These are phyloP conservation scores for Artemisiospiza belli DNA, from an alignment of 2,113 vertebrate genomes.

Conservation along the genomic window DNA sequence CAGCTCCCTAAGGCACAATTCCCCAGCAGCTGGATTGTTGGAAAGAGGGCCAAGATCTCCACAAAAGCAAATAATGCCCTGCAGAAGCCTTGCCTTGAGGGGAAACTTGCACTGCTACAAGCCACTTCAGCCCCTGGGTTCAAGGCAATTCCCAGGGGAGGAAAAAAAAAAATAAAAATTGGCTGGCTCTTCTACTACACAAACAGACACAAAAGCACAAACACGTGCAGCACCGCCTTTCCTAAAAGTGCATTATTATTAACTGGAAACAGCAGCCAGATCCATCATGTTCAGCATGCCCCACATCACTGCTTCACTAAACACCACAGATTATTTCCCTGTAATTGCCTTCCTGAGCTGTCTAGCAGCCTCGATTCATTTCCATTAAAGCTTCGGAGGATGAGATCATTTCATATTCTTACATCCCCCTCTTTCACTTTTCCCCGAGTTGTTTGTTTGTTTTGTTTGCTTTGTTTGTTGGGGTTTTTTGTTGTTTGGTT, in stretches of 20 bases:
- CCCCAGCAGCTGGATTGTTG: slow-evolving; percentile 2
- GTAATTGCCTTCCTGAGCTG: slow-evolving; percentile 70
- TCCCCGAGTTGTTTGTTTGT: neutral
- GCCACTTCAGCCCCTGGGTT: neutral
- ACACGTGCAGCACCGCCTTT: neutral
- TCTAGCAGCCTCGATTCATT: slow-evolving; percentile 59
- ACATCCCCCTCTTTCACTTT: neutral
- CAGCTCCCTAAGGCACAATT: neutral
- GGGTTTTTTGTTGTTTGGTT: neutral
- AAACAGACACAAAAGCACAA: slow-evolving; percentile 32
- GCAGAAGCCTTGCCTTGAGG: neutral
- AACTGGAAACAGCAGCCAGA: slow-evolving; percentile 61
- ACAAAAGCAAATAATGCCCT: neutral
- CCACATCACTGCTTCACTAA: slow-evolving; percentile 64
- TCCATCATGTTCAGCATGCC: slow-evolving; percentile 65
- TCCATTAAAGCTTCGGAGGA: slow-evolving; percentile 54
- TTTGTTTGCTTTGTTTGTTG: neutral
- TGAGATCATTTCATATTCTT: slow-evolving; percentile 35
- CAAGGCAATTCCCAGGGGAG: neutral
- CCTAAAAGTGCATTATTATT: slow-evolving; percentile 53
- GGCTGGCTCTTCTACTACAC: neutral
- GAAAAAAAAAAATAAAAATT: neutral
- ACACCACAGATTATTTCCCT: slow-evolving; percentile 63
- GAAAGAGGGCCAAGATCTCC: slow-evolving; percentile 4
- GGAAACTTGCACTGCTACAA: neutral